Base-by-base conservation (phyloP, 2,113 vertebrate genomes). In the Carollia perspicillata region DNA sequence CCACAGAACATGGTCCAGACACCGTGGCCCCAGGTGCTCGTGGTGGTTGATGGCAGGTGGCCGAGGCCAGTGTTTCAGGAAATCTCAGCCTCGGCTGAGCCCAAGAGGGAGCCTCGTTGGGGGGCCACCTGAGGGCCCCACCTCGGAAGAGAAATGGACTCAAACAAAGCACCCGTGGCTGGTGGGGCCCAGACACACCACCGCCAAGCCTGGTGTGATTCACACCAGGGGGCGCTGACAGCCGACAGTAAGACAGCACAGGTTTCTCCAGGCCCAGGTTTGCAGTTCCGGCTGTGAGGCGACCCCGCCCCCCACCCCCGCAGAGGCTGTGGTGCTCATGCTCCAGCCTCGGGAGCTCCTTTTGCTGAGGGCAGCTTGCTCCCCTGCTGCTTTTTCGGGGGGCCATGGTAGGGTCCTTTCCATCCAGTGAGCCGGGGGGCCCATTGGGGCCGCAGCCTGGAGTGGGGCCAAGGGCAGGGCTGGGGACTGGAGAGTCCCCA, bases 181-280 rank as follows among this genome's bases (percentile, higher is more conserved):
- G 7, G 30, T 3, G 23, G 47, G n/a, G 37, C 53, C 55, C 3
- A 53, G 75, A 74, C 83, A 42, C 0, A 3, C 63, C 0, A 3
- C 63, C 0, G 37, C 69, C 44, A 0, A 8, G 35, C 30, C 28
- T 11, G 2, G 5, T 60, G 77, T 91, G 60, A 84, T 12, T 80
- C 33, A 68, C 94, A 26, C 16, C 10, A 1, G 1, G 4, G 33
- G 53, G 22, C 3, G 26, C 85, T 37, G 40, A 80, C 63, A 96
- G 97, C 95, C 77, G 0, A 26, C 26, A 74, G 74, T 87, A 72
- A 68, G 93, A 91, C 95, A 97, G 75, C 58, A 17, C 71, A 90
- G 94, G 84, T 12, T 4, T 90, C 47, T 89, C 95, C 68, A 95
- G 97, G 95, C 97, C 95, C 90, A 89, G 37, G 92, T 97, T 95